A percentile compares a stretch with the other conserved stretches of the same genome.
phyloP scores from a whole-genome alignment of 2,797 vertebrate species.

The Hydrophis major region DNA sequence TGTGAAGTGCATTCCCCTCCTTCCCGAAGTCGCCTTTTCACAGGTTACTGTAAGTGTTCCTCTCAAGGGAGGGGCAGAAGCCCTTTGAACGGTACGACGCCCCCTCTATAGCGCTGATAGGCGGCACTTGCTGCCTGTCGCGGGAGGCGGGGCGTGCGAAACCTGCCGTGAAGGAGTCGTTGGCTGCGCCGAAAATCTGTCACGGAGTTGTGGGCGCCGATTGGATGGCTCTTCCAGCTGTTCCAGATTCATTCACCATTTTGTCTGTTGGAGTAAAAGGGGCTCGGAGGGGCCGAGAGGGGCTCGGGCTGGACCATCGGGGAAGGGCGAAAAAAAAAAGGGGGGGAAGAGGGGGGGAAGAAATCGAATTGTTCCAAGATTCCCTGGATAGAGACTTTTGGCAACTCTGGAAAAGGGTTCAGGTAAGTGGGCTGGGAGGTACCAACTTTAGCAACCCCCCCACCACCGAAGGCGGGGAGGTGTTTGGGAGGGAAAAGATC shows the following conservation, averaged over 20 bases:
- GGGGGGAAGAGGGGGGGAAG: conserved; percentile 45
- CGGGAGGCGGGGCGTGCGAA: conserved; percentile 57
- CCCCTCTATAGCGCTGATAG: conserved; percentile 33
- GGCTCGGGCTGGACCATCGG: conserved; percentile 56
- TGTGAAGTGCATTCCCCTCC: conserved; percentile 56
- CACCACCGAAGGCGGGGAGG: not conserved
- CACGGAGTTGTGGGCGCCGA: conserved; percentile 76
- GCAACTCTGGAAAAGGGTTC: not conserved
- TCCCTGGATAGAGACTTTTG: not conserved
- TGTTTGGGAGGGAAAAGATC: not conserved
- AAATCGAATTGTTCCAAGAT: conserved; percentile 31
- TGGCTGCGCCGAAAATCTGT: conserved; percentile 74
- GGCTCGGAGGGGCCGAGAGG: conserved; percentile 71
- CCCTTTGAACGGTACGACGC: not conserved
- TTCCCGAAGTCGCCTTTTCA: conserved; percentile 70
- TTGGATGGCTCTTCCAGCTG: conserved; percentile 87
- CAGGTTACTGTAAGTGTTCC: conserved; percentile 88
- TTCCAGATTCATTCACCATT: conserved; percentile 99
- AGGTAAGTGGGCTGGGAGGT: conserved; percentile 1
- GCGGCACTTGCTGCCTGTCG: conserved; percentile 32
- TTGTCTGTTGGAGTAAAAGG: conserved; percentile 96
- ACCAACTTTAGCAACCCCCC: not conserved
- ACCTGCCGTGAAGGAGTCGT: conserved; percentile 49
- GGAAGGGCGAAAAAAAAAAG: conserved; percentile 37
- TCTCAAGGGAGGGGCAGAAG: conserved; percentile 38